Evolutionary conservation across 2,888 invertebrate species (phyloP).

Genomic region (Scaptomyza reducta): DNA sequence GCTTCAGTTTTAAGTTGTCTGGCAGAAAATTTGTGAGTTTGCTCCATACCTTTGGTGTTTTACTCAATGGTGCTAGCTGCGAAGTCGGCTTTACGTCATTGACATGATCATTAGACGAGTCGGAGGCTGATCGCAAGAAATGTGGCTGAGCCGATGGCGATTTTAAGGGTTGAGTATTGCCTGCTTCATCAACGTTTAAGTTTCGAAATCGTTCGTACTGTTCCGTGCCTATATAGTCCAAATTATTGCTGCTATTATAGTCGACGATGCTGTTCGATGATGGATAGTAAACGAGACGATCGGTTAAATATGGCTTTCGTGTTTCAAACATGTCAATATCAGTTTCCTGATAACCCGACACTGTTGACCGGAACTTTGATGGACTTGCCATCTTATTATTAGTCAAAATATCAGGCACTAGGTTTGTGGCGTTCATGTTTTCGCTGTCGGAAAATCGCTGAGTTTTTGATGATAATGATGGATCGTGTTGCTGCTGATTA

Average conservation of each 20-base stretch:
- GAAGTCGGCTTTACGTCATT: conserved; percentile 41
- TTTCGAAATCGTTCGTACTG: conserved; percentile 20
- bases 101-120: conserved; percentile 6
- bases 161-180: neutral
- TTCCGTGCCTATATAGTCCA: conserved; percentile 77
- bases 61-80: conserved; percentile 17
- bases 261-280: conserved; percentile 85
- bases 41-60: conserved; percentile 83
- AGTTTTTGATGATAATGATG: neutral
- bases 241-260: conserved; percentile 79
- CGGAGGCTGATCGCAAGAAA: neutral
- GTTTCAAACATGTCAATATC: conserved; percentile 66
- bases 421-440: conserved; percentile 5
- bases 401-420: conserved; percentile 60
- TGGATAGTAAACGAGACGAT: conserved; percentile 92
- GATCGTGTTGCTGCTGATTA: neutral
- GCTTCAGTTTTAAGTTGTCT: conserved; percentile 88
- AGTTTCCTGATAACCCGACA: conserved; percentile 59
- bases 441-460: neutral
- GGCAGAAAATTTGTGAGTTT: conserved; percentile 89
- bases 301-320: conserved; percentile 86
- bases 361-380: neutral
- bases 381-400: conserved; percentile 28
- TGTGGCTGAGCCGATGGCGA: conserved; percentile 3
- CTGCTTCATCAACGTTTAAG: neutral